Base-by-base conservation (phyloP, 2,888 invertebrate genomes). In the Oligia fasciuncula region DNA sequence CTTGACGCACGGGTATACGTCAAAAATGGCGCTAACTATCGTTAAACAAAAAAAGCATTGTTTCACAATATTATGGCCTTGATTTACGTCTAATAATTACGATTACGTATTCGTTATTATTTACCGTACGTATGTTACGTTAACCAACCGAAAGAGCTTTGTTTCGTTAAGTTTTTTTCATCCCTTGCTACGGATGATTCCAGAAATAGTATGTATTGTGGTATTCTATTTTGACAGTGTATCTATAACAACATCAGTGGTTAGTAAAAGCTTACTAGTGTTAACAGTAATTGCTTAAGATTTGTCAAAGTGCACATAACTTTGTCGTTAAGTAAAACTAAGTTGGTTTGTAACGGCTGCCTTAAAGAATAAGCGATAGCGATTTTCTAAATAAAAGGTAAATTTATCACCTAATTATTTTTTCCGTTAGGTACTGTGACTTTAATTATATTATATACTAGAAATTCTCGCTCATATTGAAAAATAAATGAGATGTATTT, bases 301-400 rank as follows among this genome's bases (percentile, higher is more conserved):
- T 95, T 94, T 94, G 95, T 95, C 95, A 95, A 95, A 94, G 90
- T 84, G 86, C 84, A 90, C 92, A 93, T 93, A 91, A 94, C 89
- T 90, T 91, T 92, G 93, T 94, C 92, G 89, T 91, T 93, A 90
- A 90, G 85, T 88, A 88, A 89, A 91, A 91, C 90, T 89, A 90
- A 92, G 88, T 92, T 90, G 88, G 90, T 90, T 90, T 90, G 82
- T 80, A 81, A 73, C 11, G 65, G 65, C 66, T 90, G 91, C 89
- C 77, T 4, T 77, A 90, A 91, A 83, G 19, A 57, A 88, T n/a
- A 81, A 89, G 90, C 87, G 79, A 29, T 2, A 72, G 86, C 82
- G 85, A 70, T 73, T 80, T 80, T 4, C n/a, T n/a, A n/a, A n/a
- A n/a, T 0, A 19, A 23, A 13, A 17, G 9, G 2, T 60, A 1